Evolutionary conservation across 2,888 invertebrate species (phyloP).

Genomic region (Anticlea derivata): DNA sequence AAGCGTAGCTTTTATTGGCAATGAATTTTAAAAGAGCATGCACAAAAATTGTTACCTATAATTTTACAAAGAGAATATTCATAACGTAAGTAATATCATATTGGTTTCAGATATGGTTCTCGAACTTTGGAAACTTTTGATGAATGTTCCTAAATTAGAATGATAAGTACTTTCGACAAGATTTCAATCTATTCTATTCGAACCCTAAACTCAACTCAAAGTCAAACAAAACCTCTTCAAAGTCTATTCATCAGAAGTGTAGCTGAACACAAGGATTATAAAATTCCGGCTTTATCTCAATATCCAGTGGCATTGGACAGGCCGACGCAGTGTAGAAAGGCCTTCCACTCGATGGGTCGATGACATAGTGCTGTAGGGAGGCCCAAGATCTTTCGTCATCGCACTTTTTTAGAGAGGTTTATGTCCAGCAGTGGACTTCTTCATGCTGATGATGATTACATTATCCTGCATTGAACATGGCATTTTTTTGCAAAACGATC

Average conservation of each 20-base stretch:
- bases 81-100: neutral
- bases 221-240: neutral
- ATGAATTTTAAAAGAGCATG: slow-evolving; percentile 4
- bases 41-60: neutral
- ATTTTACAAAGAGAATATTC: neutral
- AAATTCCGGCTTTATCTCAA: neutral
- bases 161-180: neutral
- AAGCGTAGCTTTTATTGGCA: slow-evolving; percentile 10
- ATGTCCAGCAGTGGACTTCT: too few relatives aligned
- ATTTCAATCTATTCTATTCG: slow-evolving; percentile 3
- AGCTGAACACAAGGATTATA: neutral
- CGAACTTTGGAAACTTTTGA: slow-evolving; percentile 9
- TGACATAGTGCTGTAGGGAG: too few relatives aligned
- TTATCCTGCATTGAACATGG: neutral
- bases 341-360: too few relatives aligned
- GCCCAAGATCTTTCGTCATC: too few relatives aligned
- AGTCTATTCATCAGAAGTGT: neutral
- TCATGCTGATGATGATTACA: too few relatives aligned
- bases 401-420: too few relatives aligned
- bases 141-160: slow-evolving; percentile 9
- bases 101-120: neutral
- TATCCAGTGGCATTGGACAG: too few relatives aligned
- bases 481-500: slow-evolving; percentile 17
- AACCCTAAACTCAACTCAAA: neutral
- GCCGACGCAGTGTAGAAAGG: too few relatives aligned